Evolutionary conservation across 2,113 vertebrate species (phyloP), one percentile per base, ranked within the genome.

Genomic region (Catharus bicknelli): DNA sequence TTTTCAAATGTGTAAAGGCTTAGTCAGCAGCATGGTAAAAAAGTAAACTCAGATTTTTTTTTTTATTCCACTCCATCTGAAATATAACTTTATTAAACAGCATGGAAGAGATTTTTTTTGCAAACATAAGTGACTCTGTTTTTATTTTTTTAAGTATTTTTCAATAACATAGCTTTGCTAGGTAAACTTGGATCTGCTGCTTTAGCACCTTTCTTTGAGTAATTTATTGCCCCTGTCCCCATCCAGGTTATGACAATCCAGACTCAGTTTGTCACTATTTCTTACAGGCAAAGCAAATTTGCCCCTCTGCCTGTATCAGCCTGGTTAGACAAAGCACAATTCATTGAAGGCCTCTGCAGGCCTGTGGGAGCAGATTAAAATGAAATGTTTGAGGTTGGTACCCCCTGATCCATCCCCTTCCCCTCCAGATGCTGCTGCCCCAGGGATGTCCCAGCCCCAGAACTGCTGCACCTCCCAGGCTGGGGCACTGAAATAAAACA

Each of bases 91-190:
- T 58, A 77, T 69, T 70, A 76, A 95, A 58, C 9, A 50, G 29
- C 9, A 62, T 0, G 0, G 51, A 12, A 30, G 78, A 75, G 9
- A 4, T 5, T 4, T 26, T 51, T 89, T 92, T 78, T 86, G 13
- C 32, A 36, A 67, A 36, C 10, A 18, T 10, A 83, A 87, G 32
- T 76, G 36, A 64, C 47, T 64, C 16, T 47, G 14, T n/a, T 93
- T 82, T 83, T 36, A 70, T 85, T 92, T 88, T 88, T 81, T 70
- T 5, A 84, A n/a, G 16, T 64, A 5, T 66, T 76, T 58, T 76
- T 85, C 53, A 72, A 13, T 57, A 53, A 59, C 38, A 34, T 2
- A 58, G 38, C 19, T 89, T 20, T 58, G 29, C 34, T 47, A 88
- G 59, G 47, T 91, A 59, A 85, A 32, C 0, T 0, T 47, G 25